These are phyloP conservation scores for Melanocharis versteri DNA, from an alignment of 2,113 vertebrate genomes.

Conservation along the genomic window DNA sequence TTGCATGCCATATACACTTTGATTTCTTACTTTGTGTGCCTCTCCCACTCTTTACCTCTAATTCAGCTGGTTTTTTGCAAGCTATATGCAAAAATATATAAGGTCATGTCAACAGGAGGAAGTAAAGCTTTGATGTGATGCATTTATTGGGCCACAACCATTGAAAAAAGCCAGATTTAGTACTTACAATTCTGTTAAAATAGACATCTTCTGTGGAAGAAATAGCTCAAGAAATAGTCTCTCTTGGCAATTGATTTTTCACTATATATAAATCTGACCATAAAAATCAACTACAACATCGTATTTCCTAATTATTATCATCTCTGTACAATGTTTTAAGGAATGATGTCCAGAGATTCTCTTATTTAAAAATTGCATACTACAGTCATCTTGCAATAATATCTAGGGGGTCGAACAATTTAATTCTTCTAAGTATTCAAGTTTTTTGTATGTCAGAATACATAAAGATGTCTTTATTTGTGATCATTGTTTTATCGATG, in stretches of 20 bases:
- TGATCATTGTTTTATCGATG: neutral
- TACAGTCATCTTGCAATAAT: neutral
- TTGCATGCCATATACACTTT: neutral
- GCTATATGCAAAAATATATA: neutral
- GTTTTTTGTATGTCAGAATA: neutral
- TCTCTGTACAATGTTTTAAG: neutral
- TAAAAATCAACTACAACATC: neutral
- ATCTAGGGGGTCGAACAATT: neutral
- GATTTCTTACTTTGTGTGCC: neutral
- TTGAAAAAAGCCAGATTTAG: neutral
- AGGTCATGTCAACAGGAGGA: neutral
- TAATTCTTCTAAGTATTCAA: neutral
- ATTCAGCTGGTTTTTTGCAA: neutral
- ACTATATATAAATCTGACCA: neutral
- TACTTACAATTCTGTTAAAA: neutral
- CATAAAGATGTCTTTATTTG: neutral
- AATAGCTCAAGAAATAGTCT: neutral
- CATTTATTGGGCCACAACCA: neutral
- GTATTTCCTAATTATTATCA: neutral
- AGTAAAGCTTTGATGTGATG: neutral
- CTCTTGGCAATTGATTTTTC: neutral
- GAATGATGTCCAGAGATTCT: neutral
- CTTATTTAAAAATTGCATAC: neutral
- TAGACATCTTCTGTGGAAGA: neutral
- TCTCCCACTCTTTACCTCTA: neutral